Base-by-base conservation (phyloP, 2,888 invertebrate species). In the Troglohyphantes excavatus region DNA sequence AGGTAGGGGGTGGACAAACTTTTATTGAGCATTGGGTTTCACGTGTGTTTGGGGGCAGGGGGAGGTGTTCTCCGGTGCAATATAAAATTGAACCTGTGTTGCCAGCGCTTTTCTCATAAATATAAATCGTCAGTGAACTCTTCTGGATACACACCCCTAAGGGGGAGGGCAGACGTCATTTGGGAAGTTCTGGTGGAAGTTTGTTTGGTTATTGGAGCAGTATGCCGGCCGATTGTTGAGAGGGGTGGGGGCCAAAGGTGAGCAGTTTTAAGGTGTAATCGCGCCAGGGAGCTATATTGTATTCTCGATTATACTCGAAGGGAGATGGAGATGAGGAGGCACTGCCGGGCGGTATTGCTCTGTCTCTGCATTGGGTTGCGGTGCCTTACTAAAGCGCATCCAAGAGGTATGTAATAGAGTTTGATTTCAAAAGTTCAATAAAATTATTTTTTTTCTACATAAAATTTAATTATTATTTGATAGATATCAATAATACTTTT, bases 391-490 rank as follows among this genome's bases (percentile, higher is more conserved):
- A 26, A 21, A 7, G 88, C 88, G 2, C 88, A 88, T 27, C 88
- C 88, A 19, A 88, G 88, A 82, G 88, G 88, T 88, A 82, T 53
- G 68, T 43, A n/a, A n/a, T n/a, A n/a, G n/a, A n/a, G n/a, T n/a
- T n/a, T n/a, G n/a, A n/a, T n/a, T n/a, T n/a, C n/a, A n/a, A n/a
- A n/a, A n/a, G n/a, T n/a, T n/a, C n/a, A n/a, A n/a, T n/a, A n/a
- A n/a, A n/a, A n/a, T n/a, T n/a, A n/a, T n/a, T n/a, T n/a, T n/a
- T n/a, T n/a, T n/a, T n/a, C n/a, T n/a, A n/a, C n/a, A n/a, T n/a
- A n/a, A n/a, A n/a, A n/a, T n/a, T n/a, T n/a, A n/a, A n/a, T n/a
- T n/a, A n/a, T n/a, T n/a, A n/a, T n/a, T n/a, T n/a, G n/a, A n/a
- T n/a, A n/a, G n/a, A n/a, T n/a, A n/a, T n/a, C n/a, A n/a, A n/a